phyloP scores from a whole-genome alignment of 2,797 vertebrate species.

The Gymnodraco acuticeps region DNA sequence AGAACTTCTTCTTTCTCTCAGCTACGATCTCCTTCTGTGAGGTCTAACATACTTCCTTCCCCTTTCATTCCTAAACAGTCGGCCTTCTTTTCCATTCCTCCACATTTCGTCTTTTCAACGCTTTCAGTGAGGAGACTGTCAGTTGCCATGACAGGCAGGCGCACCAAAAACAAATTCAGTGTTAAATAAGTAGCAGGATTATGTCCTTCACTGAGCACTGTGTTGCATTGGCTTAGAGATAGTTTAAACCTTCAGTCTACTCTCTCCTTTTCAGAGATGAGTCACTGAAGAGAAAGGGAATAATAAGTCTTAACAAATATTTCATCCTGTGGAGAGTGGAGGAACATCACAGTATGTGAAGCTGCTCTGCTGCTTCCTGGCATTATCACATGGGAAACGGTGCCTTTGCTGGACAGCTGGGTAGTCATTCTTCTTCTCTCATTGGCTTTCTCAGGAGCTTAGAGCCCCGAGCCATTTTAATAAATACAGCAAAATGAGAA shows the following conservation, averaged over 20 bases:
- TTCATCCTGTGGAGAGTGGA: slow-evolving; percentile 44
- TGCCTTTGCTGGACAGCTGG: slow-evolving; percentile 43
- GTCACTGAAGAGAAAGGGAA: slow-evolving; percentile 58
- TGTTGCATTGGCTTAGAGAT: slow-evolving; percentile 52
- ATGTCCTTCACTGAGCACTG: slow-evolving; percentile 58
- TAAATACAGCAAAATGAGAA: slow-evolving; percentile 31
- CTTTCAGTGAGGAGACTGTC: slow-evolving; percentile 52
- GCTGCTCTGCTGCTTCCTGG: slow-evolving; percentile 54
- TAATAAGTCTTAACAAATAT: slow-evolving; percentile 59
- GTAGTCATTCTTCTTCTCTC: slow-evolving; percentile 35
- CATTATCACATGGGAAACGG: slow-evolving; percentile 42
- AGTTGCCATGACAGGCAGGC: slow-evolving; percentile 71
- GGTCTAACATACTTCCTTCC: slow-evolving; percentile 64
- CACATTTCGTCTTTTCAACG: slow-evolving; percentile 61
- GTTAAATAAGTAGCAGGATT: slow-evolving; percentile 73
- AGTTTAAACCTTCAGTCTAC: slow-evolving; percentile 46
- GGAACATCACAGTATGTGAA: slow-evolving; percentile 39
- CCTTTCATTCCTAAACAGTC: slow-evolving; percentile 66
- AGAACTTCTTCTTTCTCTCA: slow-evolving; percentile 37
- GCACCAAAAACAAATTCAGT: slow-evolving; percentile 54
- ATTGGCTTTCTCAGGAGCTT: slow-evolving; percentile 43
- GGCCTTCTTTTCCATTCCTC: slow-evolving; percentile 61
- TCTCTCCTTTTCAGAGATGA: slow-evolving; percentile 56
- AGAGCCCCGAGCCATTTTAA: slow-evolving; percentile 43
- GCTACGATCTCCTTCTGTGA: slow-evolving; percentile 65